Percentiles rank a stretch among this genome's conserved stretches.
These are phyloP conservation scores for Dunckerocampus dactyliophorus DNA, from an alignment of 2,113 vertebrate genomes.

Conservation along the genomic window DNA sequence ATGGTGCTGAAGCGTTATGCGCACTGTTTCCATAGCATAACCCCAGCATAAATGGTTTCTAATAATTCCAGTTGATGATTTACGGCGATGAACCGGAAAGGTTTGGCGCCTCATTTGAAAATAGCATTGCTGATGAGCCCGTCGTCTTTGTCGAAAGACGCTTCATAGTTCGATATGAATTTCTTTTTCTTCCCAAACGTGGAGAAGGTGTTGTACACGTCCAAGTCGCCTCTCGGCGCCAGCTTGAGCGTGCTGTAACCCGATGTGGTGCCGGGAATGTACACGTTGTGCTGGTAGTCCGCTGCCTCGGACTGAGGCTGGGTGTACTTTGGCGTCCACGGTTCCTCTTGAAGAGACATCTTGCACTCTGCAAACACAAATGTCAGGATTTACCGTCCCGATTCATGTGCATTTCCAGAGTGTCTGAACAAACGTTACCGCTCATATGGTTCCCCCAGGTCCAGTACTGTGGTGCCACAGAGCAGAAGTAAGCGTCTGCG, in stretches of 20 bases:
- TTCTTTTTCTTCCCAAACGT: constrained; percentile 89
- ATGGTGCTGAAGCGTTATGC: not conserved
- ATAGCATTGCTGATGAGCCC: constrained; percentile 74
- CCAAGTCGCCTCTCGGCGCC: constrained; percentile 67
- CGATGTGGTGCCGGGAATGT: constrained; percentile 80
- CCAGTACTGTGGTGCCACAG: constrained; percentile 75
- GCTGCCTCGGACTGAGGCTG: constrained; percentile 65
- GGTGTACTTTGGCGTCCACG: constrained; percentile 77
- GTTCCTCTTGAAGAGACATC: constrained; percentile 65
- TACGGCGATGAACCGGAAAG: not conserved
- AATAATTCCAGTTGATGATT: too few species aligned
- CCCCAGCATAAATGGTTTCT: not conserved
- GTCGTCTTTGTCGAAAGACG: constrained; percentile 61
- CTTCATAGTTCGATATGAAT: constrained; percentile 74
- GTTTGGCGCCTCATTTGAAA: constrained; percentile 48
- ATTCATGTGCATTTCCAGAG: too few species aligned
- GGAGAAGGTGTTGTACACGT: constrained; percentile 84
- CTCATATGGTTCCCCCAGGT: constrained; percentile 71
- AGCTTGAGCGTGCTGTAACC: constrained; percentile 74
- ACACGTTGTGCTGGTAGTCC: constrained; percentile 87
- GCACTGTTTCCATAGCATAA: not conserved
- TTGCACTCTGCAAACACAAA: constrained; percentile 72
- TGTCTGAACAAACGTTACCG: constrained; percentile 32
- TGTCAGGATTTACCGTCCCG: not conserved
- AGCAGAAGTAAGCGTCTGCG: constrained; percentile 69